A percentile compares a stretch with the other conserved stretches of the same genome.
These are phyloP conservation scores for Aulostomus chinensis DNA, from an alignment of 2,797 vertebrate species.

Conservation along the genomic window DNA sequence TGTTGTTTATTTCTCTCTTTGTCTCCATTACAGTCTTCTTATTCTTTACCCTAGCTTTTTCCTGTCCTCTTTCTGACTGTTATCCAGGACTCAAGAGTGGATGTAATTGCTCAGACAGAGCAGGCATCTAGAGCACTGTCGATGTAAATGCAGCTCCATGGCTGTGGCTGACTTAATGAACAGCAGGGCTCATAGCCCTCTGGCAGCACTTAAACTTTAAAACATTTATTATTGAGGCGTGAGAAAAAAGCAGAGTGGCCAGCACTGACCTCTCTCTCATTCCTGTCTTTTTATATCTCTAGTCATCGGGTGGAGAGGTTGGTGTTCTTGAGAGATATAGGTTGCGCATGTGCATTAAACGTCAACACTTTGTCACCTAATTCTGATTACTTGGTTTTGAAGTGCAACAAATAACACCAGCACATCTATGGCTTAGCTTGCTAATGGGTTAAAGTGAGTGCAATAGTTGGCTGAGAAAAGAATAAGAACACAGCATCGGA, in stretches of 20 bases:
- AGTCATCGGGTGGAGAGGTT: slow-evolving; percentile 57
- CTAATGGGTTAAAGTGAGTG: too few species aligned
- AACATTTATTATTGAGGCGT: slow-evolving; percentile 98
- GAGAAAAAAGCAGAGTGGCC: slow-evolving; percentile 88
- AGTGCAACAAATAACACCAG: too few species aligned
- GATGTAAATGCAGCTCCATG: slow-evolving; percentile 92
- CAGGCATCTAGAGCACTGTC: slow-evolving; percentile 79
- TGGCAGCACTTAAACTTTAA: slow-evolving; percentile 99
- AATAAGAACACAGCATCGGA: too few species aligned
- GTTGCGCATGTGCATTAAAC: background rate
- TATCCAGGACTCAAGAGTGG: slow-evolving; percentile 49
- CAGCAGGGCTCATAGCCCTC: slow-evolving; percentile 88
- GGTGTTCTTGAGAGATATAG: slow-evolving; percentile 33
- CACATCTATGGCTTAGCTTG: too few species aligned
- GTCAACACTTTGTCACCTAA: too few species aligned
- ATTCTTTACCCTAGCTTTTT: slow-evolving; percentile 30
- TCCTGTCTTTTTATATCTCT: slow-evolving; percentile 52
- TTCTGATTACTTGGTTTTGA: too few species aligned
- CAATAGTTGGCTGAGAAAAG: too few species aligned
- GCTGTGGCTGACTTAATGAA: slow-evolving; percentile 94
- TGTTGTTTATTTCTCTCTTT: slow-evolving; percentile 27
- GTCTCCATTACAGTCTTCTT: slow-evolving; percentile 25
- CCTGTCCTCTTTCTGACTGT: slow-evolving; percentile 13
- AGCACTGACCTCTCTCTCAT: slow-evolving; percentile 88
- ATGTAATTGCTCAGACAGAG: slow-evolving; percentile 70